phyloP scores from a whole-genome alignment of 2,888 invertebrate species.

The Deroplatys truncata region DNA sequence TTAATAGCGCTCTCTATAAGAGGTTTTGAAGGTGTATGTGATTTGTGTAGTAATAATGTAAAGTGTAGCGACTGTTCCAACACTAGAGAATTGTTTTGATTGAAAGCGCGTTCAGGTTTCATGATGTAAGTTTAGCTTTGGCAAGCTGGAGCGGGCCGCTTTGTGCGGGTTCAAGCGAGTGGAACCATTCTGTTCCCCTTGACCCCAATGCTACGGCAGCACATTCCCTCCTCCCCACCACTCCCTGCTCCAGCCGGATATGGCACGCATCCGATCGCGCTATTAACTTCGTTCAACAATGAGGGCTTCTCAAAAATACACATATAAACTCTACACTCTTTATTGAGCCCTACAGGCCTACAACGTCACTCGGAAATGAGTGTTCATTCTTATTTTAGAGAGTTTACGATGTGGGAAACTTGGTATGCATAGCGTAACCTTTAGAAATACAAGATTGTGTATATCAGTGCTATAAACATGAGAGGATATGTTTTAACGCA shows the following conservation, averaged over 20 bases:
- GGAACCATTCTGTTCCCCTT: conserved; percentile 3
- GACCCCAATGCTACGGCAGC: not conserved
- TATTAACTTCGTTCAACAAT: not conserved
- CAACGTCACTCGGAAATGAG: too few species aligned
- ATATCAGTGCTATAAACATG: too few species aligned
- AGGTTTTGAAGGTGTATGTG: not conserved
- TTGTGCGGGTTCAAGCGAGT: conserved; percentile 8
- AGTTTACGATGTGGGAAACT: too few species aligned
- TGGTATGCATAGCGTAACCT: too few species aligned
- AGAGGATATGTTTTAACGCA: too few species aligned
- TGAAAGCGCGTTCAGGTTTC: not conserved
- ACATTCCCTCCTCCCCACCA: not conserved
- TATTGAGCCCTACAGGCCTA: not conserved
- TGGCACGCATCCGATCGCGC: not conserved
- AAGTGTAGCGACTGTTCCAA: not conserved
- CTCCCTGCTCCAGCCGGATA: not conserved
- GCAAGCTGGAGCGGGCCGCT: not conserved
- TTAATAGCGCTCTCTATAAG: too few species aligned
- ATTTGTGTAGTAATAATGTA: not conserved
- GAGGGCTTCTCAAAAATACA: not conserved
- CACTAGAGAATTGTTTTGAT: not conserved
- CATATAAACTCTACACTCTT: not conserved
- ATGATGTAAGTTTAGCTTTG: not conserved
- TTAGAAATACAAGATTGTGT: too few species aligned
- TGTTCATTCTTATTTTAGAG: too few species aligned